These are phyloP conservation scores for Sclerurus mexicanus DNA, from an alignment of 2,113 vertebrate species.

Conservation along the genomic window DNA sequence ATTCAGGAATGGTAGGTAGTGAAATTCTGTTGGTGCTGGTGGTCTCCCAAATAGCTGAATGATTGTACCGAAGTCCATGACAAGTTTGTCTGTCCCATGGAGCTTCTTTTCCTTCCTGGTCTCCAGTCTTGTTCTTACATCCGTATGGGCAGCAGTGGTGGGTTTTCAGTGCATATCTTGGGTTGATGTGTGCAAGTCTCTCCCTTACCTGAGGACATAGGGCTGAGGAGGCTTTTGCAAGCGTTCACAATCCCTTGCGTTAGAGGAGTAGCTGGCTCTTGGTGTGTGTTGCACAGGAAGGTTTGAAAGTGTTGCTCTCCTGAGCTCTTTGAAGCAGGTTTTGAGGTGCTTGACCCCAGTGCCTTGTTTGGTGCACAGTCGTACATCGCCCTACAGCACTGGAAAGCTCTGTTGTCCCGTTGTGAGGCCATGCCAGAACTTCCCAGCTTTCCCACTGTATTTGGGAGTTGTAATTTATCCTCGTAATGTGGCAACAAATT, in stretches of 20 bases:
- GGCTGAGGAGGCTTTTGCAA: neutral
- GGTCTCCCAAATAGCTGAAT: neutral
- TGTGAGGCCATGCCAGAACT: neutral
- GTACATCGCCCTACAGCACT: neutral
- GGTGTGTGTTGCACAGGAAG: neutral
- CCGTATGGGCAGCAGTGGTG: neutral
- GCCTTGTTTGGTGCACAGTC: neutral
- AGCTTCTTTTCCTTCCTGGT: neutral
- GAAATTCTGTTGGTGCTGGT: neutral
- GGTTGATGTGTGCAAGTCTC: neutral
- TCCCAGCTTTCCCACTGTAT: neutral
- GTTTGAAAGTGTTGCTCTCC: neutral
- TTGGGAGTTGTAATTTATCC: neutral
- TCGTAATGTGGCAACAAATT: neutral
- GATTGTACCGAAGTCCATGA: neutral
- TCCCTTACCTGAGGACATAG: neutral
- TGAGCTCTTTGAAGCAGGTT: neutral
- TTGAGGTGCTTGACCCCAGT: neutral
- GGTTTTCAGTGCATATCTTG: neutral
- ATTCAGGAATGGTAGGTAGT: neutral
- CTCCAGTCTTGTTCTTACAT: neutral
- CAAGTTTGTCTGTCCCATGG: neutral
- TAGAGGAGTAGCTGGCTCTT: neutral
- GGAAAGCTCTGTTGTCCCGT: neutral
- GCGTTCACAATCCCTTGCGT: neutral